phyloP scores from a whole-genome alignment of 2,113 vertebrate genomes.

The Lagopus leucura region DNA sequence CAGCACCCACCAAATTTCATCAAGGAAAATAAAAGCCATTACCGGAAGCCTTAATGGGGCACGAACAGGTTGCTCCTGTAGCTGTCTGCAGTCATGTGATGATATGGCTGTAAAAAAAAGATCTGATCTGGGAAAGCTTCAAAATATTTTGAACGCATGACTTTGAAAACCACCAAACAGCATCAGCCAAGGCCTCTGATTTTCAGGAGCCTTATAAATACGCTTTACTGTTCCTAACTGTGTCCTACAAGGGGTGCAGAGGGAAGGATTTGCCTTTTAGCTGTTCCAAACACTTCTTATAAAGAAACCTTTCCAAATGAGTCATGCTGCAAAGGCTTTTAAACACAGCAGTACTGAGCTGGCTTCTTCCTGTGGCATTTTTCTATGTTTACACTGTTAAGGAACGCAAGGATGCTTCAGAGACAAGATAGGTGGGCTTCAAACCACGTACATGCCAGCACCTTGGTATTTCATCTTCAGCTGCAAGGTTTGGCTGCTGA shows the following conservation, averaged over 20 bases:
- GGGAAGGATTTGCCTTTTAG: slow-evolving; percentile 23
- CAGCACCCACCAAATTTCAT: not conserved
- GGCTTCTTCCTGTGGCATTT: slow-evolving; percentile 29
- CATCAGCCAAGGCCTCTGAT: not conserved
- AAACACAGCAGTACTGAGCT: not conserved
- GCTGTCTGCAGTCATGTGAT: slow-evolving; percentile 15
- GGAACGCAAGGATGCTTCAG: not conserved
- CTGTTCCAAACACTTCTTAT: slow-evolving; percentile 19
- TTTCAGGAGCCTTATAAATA: not conserved
- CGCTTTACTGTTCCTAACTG: not conserved
- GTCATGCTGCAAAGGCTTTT: not conserved
- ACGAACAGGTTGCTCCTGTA: not conserved
- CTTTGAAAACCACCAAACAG: not conserved
- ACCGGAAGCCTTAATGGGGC: not conserved
- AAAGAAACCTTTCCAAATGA: slow-evolving; percentile 48
- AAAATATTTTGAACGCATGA: not conserved
- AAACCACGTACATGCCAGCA: not conserved
- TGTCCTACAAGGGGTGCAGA: not conserved
- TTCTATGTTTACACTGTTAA: slow-evolving; percentile 27
- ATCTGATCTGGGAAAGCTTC: slow-evolving; percentile 15
- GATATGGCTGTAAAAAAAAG: not conserved
- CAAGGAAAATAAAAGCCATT: not conserved
- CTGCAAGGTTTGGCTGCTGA: not conserved
- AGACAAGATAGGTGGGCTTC: slow-evolving; percentile 14
- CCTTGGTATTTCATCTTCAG: slow-evolving; percentile 28